Percentiles rank a stretch among this genome's conserved stretches.
Conservation (phyloP, 2,113 vertebrate genomes). For the Stegostoma tigrinum region DNA sequence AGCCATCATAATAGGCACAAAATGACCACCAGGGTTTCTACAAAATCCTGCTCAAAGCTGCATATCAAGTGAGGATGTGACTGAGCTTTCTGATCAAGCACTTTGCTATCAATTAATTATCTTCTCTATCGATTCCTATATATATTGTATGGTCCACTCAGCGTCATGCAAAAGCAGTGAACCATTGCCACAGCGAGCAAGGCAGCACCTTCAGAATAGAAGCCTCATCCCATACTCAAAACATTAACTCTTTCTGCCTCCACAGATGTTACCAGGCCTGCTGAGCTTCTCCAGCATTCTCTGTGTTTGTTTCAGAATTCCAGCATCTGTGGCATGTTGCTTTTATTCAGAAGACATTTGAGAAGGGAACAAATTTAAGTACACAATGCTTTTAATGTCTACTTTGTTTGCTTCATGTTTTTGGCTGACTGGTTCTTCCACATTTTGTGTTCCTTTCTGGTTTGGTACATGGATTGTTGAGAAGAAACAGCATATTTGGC, state of each 20-base stretch:
- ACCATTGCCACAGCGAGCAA: not conserved
- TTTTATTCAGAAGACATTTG: too few species aligned
- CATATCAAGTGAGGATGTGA: not conserved
- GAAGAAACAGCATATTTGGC: not conserved
- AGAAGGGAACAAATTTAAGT: not conserved
- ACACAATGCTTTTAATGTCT: not conserved
- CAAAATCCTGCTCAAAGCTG: not conserved
- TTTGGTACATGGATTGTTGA: not conserved
- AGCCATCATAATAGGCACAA: not conserved
- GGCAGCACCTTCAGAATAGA: not conserved
- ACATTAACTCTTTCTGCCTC: too few species aligned
- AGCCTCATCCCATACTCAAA: too few species aligned
- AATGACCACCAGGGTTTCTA: not conserved
- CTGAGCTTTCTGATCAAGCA: not conserved
- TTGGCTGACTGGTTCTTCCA: not conserved
- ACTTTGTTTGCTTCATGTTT: not conserved
- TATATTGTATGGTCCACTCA: not conserved
- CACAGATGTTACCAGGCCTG: too few species aligned
- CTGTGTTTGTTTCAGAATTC: too few species aligned
- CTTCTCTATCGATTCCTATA: not conserved
- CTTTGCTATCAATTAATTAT: not conserved
- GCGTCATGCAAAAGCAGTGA: not conserved
- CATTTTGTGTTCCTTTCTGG: not conserved
- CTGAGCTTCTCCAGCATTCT: too few species aligned
- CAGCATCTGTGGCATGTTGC: too few species aligned